These are phyloP conservation scores for Metellina segmentata DNA, from an alignment of 2,888 invertebrate species.

Conservation along the genomic window DNA sequence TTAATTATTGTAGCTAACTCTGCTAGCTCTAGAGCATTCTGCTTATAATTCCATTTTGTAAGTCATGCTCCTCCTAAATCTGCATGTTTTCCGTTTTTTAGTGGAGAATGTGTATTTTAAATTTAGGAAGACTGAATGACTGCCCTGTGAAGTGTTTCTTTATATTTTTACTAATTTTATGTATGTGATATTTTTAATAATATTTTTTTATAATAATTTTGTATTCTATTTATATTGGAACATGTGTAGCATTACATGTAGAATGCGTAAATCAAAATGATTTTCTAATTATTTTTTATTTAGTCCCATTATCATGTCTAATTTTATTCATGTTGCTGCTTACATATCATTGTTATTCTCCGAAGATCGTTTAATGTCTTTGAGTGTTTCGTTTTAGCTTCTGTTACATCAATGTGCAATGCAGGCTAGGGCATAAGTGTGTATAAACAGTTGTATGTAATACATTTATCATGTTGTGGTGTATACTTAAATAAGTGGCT, in stretches of 20 bases:
- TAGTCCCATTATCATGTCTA: conserved; percentile 6
- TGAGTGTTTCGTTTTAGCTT: conserved; percentile 1
- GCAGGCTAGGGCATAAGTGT: background rate
- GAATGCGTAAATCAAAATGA: background rate
- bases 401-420: background rate
- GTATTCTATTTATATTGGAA: conserved; percentile 9
- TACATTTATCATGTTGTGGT: background rate
- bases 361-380: background rate
- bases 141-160: background rate
- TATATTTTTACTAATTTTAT: conserved; percentile 13
- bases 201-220: conserved; percentile 45
- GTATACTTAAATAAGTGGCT: background rate
- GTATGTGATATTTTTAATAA: conserved; percentile 46
- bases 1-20: too few species aligned
- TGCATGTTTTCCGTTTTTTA: background rate
- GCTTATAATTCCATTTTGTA: background rate
- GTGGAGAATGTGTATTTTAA: background rate
- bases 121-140: background rate
- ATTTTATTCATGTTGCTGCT: conserved; percentile 34
- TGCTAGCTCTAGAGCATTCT: background rate
- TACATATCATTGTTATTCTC: conserved; percentile 47
- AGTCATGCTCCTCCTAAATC: background rate
- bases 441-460: background rate
- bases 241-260: conserved; percentile 9
- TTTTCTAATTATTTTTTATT: background rate